Evolutionary conservation across 2,113 vertebrate species (phyloP).

Genomic region (Caranx melampygus): DNA sequence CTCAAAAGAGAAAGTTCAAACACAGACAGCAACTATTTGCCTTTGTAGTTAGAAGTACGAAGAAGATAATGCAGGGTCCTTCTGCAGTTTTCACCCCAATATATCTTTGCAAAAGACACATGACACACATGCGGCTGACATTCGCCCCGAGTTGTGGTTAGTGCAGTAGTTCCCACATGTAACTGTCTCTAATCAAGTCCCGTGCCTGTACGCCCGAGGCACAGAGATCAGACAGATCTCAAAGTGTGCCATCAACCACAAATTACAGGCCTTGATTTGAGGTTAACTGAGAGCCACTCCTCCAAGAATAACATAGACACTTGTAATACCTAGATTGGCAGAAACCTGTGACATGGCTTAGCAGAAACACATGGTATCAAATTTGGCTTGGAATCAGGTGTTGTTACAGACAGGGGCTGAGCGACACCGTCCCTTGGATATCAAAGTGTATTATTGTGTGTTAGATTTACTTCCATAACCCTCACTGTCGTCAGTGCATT

Average conservation of each 20-base stretch:
- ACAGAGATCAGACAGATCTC: constrained; percentile 86
- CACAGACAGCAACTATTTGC: constrained; percentile 31
- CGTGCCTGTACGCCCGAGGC: constrained; percentile 83
- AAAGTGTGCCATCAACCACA: constrained; percentile 87
- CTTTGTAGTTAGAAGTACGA: constrained; percentile 58
- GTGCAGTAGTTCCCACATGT: constrained; percentile 88
- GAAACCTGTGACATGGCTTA: constrained; percentile 77
- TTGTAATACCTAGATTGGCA: constrained; percentile 80
- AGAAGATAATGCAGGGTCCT: constrained; percentile 52
- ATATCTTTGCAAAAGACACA: constrained; percentile 74
- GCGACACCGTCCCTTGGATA: constrained; percentile 33
- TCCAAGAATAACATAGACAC: constrained; percentile 85
- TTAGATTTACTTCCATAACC: constrained; percentile 22
- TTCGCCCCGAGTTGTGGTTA: constrained; percentile 83
- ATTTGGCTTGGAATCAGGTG: constrained; percentile 60
- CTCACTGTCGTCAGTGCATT: not conserved
- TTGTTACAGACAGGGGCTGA: constrained; percentile 39
- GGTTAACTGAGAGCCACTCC: constrained; percentile 87
- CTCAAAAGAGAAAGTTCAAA: constrained; percentile 43
- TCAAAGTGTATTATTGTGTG: constrained; percentile 13
- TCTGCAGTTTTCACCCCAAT: constrained; percentile 45
- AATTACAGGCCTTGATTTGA: constrained; percentile 89
- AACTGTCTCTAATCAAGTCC: constrained; percentile 89
- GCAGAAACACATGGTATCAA: constrained; percentile 62
- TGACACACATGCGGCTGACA: constrained; percentile 82